phyloP scores from a whole-genome alignment of 2,797 vertebrate species.

The Prionace glauca region DNA sequence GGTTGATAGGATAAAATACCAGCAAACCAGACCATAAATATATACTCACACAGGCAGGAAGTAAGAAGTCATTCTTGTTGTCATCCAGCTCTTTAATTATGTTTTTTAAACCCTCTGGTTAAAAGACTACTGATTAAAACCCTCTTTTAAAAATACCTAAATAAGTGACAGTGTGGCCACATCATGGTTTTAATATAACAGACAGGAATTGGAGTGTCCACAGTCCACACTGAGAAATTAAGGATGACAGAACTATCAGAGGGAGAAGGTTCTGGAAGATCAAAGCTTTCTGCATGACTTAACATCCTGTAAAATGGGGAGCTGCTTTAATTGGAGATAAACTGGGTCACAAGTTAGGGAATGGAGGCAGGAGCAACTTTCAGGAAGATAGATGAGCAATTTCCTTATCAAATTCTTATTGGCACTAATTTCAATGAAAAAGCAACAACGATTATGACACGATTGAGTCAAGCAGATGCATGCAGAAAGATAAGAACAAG shows the following conservation, averaged over 20 bases:
- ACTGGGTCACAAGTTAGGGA: not conserved
- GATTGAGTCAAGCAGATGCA: not conserved
- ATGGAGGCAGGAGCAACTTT: not conserved
- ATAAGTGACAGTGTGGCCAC: slow-evolving; percentile 28
- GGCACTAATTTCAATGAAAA: not conserved
- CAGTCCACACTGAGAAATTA: not conserved
- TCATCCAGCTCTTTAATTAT: slow-evolving; percentile 39
- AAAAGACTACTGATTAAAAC: slow-evolving; percentile 35
- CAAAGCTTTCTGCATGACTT: slow-evolving; percentile 21
- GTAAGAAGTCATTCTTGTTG: slow-evolving; percentile 33
- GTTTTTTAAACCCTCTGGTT: slow-evolving; percentile 35
- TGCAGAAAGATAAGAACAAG: not conserved
- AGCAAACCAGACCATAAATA: slow-evolving; percentile 21
- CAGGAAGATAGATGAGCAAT: not conserved
- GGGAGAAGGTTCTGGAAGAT: slow-evolving; percentile 13
- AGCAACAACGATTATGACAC: not conserved
- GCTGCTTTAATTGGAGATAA: slow-evolving; percentile 17
- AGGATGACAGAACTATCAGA: slow-evolving; percentile 20
- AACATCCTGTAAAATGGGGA: slow-evolving; percentile 41
- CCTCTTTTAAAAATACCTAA: not conserved
- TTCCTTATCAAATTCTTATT: not conserved
- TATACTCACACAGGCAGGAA: slow-evolving; percentile 23
- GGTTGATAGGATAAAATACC: not conserved
- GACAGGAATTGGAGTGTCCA: slow-evolving; percentile 3
- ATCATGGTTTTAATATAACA: slow-evolving; percentile 26